Evolutionary conservation across 2,113 vertebrate genomes (phyloP).

Genomic region (Cariama cristata): DNA sequence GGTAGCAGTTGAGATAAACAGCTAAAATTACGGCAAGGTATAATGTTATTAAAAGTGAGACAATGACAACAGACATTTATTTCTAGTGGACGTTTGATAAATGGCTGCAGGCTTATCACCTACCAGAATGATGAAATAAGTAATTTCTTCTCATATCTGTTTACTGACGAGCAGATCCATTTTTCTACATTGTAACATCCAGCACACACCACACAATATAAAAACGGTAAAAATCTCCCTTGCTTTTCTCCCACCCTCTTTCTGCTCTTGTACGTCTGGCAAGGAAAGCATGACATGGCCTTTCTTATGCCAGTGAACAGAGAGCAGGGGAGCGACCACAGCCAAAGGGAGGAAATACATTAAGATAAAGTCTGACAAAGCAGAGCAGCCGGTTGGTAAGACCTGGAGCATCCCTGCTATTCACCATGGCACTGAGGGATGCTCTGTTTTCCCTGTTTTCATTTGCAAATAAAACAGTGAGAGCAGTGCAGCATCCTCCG

Average conservation of each 20-base stretch:
- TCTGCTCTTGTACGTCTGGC: neutral
- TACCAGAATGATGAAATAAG: slow-evolving; percentile 3
- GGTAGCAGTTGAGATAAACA: neutral
- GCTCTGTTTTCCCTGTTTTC: neutral
- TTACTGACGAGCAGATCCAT: neutral
- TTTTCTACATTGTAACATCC: neutral
- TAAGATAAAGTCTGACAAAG: neutral
- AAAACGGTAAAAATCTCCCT: neutral
- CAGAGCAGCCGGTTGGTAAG: neutral
- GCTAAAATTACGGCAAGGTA: neutral
- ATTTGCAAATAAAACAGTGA: neutral
- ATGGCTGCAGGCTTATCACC: slow-evolving; percentile 42
- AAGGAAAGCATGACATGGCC: neutral
- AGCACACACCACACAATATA: neutral
- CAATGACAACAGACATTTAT: slow-evolving; percentile 18
- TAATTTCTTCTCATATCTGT: neutral
- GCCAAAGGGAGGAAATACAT: neutral
- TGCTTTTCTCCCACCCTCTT: neutral
- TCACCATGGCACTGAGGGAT: neutral
- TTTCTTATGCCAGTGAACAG: neutral
- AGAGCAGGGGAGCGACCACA: neutral
- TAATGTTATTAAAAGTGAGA: slow-evolving; percentile 32
- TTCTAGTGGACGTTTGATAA: slow-evolving; percentile 32
- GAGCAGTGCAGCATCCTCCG: neutral
- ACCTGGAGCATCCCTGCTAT: neutral